Conservation (phyloP, 2,888 invertebrate genomes). For the Caenorhabditis sp. region DNA sequence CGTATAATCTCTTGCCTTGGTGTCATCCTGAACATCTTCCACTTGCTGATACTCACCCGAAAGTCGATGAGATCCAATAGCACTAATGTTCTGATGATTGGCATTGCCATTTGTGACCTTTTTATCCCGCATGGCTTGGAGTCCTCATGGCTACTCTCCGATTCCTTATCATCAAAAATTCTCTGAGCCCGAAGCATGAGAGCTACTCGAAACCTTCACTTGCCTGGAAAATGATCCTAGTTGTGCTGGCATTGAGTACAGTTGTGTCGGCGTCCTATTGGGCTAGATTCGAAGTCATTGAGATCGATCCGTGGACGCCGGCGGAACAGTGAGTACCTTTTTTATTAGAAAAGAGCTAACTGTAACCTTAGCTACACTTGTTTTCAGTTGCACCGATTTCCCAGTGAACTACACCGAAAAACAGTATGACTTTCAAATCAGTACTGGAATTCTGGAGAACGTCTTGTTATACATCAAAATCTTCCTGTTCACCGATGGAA, state of each 20-base stretch:
- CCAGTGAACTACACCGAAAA: slow-evolving; percentile 4
- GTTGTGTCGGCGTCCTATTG: neutral
- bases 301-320: slow-evolving; percentile 16
- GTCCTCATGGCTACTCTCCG: neutral
- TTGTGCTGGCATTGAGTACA: slow-evolving; percentile 1
- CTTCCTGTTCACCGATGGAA: slow-evolving; percentile 26
- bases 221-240: neutral
- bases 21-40: neutral
- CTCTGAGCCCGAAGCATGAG: slow-evolving; percentile 13
- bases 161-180: slow-evolving; percentile 1
- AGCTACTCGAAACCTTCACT: neutral
- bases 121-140: neutral
- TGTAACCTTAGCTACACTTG: no score
- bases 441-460: neutral
- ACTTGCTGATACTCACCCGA: neutral
- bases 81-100: slow-evolving; percentile 13
- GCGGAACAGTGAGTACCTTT: slow-evolving; percentile 25
- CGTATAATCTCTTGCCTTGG: neutral
- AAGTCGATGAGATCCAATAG: slow-evolving; percentile 16
- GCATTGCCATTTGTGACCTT: slow-evolving; percentile 22
- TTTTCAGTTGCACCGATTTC: slow-evolving; percentile 17
- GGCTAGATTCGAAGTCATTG: slow-evolving; percentile 1
- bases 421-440: neutral
- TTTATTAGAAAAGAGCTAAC: no score
- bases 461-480: slow-evolving; percentile 7